phyloP scores from a whole-genome alignment of 2,888 invertebrate species.

The Chaetogeoica ovagalla region DNA sequence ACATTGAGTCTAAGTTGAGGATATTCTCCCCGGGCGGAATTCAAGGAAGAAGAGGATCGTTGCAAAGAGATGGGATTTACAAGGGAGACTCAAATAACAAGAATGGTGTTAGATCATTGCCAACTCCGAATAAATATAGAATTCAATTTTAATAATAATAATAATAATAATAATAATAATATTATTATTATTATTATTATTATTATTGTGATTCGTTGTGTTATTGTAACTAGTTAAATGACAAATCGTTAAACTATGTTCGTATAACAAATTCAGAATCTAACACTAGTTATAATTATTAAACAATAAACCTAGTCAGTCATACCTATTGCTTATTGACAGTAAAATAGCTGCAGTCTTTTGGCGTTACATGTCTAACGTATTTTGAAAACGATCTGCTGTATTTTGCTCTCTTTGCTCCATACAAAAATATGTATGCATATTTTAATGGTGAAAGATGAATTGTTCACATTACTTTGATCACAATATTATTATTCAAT shows the following conservation, averaged over 20 bases:
- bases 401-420: conserved; percentile 5
- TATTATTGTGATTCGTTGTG: background rate
- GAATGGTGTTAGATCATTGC: conserved; percentile 57
- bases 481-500: background rate
- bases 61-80: conserved; percentile 56
- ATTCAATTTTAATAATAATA: conserved; percentile 70
- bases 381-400: conserved; percentile 49
- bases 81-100: conserved; percentile 55
- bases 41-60: conserved; percentile 56
- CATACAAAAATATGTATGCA: background rate
- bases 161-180: background rate
- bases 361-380: conserved; percentile 50
- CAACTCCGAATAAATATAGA: conserved; percentile 70
- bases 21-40: conserved; percentile 56
- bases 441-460: background rate
- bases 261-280: conserved; percentile 1
- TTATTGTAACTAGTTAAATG: background rate
- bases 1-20: conserved; percentile 57
- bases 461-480: conserved; percentile 5
- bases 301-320: conserved; percentile 28
- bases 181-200: too few relatives aligned
- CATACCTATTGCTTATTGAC: background rate
- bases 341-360: conserved; percentile 43
- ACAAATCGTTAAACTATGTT: background rate
- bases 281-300: conserved; percentile 28